These are phyloP conservation scores for Scaptomyza parva DNA, from an alignment of 2,888 invertebrate species.

Conservation along the genomic window DNA sequence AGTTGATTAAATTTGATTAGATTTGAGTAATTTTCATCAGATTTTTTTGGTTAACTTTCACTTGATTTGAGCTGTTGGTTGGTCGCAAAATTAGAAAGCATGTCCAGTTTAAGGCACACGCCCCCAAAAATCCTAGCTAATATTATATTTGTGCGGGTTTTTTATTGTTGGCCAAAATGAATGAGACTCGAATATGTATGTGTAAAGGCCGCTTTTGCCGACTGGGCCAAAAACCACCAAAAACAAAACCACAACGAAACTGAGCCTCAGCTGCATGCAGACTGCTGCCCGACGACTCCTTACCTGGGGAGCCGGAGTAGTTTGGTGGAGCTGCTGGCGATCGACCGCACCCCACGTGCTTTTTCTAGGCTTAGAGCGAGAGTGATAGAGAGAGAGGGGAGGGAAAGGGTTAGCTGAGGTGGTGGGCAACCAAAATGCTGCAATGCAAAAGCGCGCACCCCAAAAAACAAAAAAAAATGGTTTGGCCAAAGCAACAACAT, in stretches of 20 bases:
- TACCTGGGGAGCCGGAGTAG: neutral
- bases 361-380: conserved; percentile 28
- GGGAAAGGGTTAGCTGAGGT: conserved; percentile 4
- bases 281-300: conserved; percentile 6
- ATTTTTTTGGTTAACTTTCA: conserved; percentile 47
- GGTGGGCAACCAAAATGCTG: conserved; percentile 43
- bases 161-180: conserved; percentile 6
- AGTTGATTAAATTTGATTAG: conserved; percentile 24
- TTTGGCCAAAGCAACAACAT: conserved; percentile 45
- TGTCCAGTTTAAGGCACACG: conserved; percentile 59
- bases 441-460: conserved; percentile 58
- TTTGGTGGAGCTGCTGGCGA: conserved; percentile 15
- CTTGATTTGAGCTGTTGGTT: conserved; percentile 36
- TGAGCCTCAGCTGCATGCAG: neutral
- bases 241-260: conserved; percentile 25
- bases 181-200: neutral
- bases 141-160: conserved; percentile 36
- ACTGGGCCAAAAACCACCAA: conserved; percentile 42
- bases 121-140: conserved; percentile 66
- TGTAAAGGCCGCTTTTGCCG: conserved; percentile 1
- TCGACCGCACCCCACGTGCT: conserved; percentile 77
- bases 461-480: conserved; percentile 56
- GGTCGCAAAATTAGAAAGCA: conserved; percentile 59
- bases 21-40: conserved; percentile 17
- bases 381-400: neutral